Percentiles rank a stretch among this genome's conserved stretches.
Evolutionary conservation across 2,888 invertebrate genomes (phyloP).

Genomic region (Drosophila quasianomalipes): DNA sequence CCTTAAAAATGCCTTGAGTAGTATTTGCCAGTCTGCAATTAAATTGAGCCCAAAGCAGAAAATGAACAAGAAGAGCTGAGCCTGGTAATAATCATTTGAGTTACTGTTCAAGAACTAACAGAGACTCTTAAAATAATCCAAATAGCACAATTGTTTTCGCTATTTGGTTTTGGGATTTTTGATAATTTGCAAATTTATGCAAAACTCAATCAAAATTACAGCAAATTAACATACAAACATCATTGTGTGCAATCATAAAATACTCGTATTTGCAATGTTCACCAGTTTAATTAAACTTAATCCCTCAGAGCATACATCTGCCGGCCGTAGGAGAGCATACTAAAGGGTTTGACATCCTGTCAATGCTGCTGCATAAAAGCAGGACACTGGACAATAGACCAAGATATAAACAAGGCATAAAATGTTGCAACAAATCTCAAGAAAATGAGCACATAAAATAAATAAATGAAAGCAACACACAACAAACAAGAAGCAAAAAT

Average conservation of each 20-base stretch:
- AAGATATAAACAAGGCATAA: conserved; percentile 18
- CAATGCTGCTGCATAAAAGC: conserved; percentile 36
- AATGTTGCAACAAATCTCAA: conserved; percentile 39
- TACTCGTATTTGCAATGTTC: conserved; percentile 24
- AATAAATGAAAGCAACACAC: conserved; percentile 56
- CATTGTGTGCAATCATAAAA: conserved; percentile 23
- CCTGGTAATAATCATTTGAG: conserved; percentile 44
- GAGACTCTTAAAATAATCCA: neutral
- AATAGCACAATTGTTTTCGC: too few relatives aligned
- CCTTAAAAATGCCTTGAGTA: conserved; percentile 63
- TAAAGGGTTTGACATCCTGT: conserved; percentile 64
- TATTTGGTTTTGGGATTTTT: conserved; percentile 4
- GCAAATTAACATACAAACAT: conserved; percentile 67
- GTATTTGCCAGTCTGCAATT: conserved; percentile 68
- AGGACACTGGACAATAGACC: conserved; percentile 2
- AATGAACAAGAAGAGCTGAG: conserved; percentile 14
- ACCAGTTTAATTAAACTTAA: conserved; percentile 72
- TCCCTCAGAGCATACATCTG: conserved; percentile 27
- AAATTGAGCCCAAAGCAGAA: conserved; percentile 25
- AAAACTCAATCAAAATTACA: conserved; percentile 59
- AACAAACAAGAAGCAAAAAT: conserved; percentile 18
- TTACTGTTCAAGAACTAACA: neutral
- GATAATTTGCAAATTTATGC: conserved; percentile 47
- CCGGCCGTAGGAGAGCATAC: conserved; percentile 30
- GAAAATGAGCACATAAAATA: conserved; percentile 49